phyloP scores from a whole-genome alignment of 1,140 invertebrate genomes.

The Eriosoma lanigerum region DNA sequence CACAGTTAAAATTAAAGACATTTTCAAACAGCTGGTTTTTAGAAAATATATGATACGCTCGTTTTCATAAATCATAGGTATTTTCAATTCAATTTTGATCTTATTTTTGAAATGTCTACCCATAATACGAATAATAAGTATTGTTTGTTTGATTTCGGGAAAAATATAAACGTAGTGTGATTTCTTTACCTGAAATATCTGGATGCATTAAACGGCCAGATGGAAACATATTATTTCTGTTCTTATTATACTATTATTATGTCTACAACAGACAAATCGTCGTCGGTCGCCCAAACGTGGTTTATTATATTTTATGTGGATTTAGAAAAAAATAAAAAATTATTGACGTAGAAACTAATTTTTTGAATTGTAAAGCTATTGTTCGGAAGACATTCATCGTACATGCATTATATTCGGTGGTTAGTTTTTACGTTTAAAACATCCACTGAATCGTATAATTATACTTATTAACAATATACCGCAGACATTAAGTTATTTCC shows the following conservation, averaged over 20 bases:
- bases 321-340: too few species aligned
- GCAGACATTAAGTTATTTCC: conserved; percentile 8
- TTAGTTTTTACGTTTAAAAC: background rate
- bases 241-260: conserved; percentile 28
- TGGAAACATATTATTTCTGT: conserved; percentile 25
- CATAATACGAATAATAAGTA: background rate
- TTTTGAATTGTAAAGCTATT: conserved; percentile 38
- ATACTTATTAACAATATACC: conserved; percentile 20
- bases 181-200: background rate
- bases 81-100: background rate
- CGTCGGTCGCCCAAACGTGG: background rate
- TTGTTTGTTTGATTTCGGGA: background rate
- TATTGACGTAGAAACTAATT: conserved; percentile 35
- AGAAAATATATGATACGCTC: too few species aligned
- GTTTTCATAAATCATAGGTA: too few species aligned
- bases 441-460: conserved; percentile 36
- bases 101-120: background rate
- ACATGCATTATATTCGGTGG: background rate
- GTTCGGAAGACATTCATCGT: conserved; percentile 28
- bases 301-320: conserved; percentile 21
- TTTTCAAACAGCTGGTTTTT: too few species aligned
- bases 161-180: too few species aligned
- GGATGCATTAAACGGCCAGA: background rate
- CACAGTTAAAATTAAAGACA: too few species aligned
- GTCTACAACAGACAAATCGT: background rate